Percentiles rank a stretch among this genome's conserved stretches.
Evolutionary conservation across 2,797 vertebrate genomes (phyloP).

Genomic region (Pantherophis vulpinus): DNA sequence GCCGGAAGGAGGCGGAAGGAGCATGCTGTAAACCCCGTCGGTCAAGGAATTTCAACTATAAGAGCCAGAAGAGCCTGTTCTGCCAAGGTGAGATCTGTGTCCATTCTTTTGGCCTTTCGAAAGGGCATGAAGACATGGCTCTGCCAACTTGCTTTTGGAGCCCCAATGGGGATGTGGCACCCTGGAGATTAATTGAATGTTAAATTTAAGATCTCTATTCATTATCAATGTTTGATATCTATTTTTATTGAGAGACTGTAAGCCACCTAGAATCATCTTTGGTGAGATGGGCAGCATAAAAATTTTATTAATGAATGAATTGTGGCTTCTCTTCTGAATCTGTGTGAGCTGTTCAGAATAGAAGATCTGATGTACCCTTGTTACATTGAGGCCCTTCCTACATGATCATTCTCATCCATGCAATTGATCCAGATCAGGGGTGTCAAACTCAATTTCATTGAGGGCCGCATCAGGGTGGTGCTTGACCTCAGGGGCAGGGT

Average conservation of each 20-base stretch:
- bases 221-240: not conserved
- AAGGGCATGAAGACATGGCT: not conserved
- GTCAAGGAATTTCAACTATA: not conserved
- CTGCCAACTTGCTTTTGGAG: not conserved
- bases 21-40: not conserved
- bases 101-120: not conserved
- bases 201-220: not conserved
- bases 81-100: not conserved
- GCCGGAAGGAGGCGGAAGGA: not conserved
- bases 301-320: too few relatives aligned
- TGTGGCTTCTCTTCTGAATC: not conserved
- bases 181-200: not conserved
- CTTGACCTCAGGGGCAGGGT: not conserved
- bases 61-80: not conserved
- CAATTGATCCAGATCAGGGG: not conserved
- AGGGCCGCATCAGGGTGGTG: not conserved
- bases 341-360: not conserved
- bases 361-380: not conserved
- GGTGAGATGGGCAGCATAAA: not conserved
- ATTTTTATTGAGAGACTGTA: not conserved
- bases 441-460: not conserved
- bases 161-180: too few relatives aligned
- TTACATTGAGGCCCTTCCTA: not conserved
- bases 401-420: not conserved
- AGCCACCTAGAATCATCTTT: not conserved